Percentiles rank a stretch among this genome's conserved stretches.
Evolutionary conservation across 1,140 invertebrate genomes (phyloP).

Genomic region (Plectus sambesii): DNA sequence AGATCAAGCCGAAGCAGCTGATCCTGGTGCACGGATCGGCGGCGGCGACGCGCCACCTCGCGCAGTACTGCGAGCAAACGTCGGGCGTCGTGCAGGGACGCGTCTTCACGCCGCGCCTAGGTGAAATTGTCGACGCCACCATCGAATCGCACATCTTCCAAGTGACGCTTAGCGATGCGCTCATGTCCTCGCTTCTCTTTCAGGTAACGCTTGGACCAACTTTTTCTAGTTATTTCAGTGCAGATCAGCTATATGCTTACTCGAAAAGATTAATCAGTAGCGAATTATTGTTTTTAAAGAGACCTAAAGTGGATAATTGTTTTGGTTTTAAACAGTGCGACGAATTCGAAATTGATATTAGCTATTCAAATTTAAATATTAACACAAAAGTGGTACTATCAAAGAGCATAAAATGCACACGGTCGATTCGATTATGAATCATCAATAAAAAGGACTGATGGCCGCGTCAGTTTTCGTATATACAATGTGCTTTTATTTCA

Average conservation of each 20-base stretch:
- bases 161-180: conserved; percentile 52
- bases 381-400: too few species aligned
- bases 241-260: too few species aligned
- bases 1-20: conserved; percentile 68
- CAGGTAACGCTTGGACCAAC: conserved; percentile 12
- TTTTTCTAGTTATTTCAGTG: conserved; percentile 28
- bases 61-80: conserved; percentile 54
- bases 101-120: conserved; percentile 69
- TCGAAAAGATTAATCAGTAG: too few species aligned
- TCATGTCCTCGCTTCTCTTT: conserved; percentile 37
- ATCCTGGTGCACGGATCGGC: conserved; percentile 60
- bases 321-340: too few species aligned
- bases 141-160: conserved; percentile 97
- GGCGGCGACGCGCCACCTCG: conserved; percentile 57
- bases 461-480: conserved; percentile 73
- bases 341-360: too few species aligned
- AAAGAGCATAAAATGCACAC: too few species aligned
- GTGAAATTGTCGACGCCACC: conserved; percentile 83
- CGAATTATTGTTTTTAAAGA: too few species aligned
- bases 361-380: too few species aligned
- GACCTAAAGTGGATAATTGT: too few species aligned
- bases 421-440: too few species aligned
- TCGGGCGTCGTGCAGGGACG: conserved; percentile 44
- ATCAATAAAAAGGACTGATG: conserved; percentile 76
- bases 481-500: conserved; percentile 58